Evolutionary conservation across 2,113 vertebrate genomes (phyloP).

Genomic region (Chloropsis cyanopogon): DNA sequence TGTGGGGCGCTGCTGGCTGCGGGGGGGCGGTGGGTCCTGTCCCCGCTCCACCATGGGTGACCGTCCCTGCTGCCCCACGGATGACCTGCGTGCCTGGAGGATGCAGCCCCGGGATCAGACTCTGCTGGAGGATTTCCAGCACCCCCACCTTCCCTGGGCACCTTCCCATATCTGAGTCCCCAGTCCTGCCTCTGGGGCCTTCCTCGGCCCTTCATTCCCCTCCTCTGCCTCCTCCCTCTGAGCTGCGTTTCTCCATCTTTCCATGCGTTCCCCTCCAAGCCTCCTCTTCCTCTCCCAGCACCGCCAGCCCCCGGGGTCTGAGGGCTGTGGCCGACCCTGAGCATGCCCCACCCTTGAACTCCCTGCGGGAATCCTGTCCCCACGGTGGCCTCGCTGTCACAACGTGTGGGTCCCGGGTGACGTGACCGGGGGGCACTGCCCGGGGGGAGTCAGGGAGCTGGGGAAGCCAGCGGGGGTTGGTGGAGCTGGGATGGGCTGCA

Average conservation of each 20-base stretch:
- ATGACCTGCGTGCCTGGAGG: not conserved
- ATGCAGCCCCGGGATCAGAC: not conserved
- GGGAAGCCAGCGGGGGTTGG: accelerated
- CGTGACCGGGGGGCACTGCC: not conserved
- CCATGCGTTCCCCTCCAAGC: not conserved
- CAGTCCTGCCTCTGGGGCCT: not conserved
- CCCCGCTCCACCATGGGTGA: not conserved
- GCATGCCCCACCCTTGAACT: not conserved
- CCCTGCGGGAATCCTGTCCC: not conserved
- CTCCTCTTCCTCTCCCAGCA: not conserved
- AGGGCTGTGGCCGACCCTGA: not conserved
- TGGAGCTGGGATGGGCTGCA: not conserved
- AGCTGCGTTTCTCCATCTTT: not conserved
- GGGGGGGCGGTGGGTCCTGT: not conserved
- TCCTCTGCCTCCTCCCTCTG: not conserved
- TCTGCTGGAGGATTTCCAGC: not conserved
- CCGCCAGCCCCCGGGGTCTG: accelerated
- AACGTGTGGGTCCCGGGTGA: accelerated
- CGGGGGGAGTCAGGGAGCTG: accelerated
- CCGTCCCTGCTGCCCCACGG: not conserved
- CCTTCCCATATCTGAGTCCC: not conserved
- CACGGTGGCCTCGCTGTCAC: not conserved
- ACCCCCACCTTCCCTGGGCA: not conserved
- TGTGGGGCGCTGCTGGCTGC: not conserved
- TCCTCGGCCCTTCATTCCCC: not conserved